Evolutionary conservation across 2,888 invertebrate genomes (phyloP), one percentile per base, ranked within the genome.

Genomic region (Tuta absoluta): DNA sequence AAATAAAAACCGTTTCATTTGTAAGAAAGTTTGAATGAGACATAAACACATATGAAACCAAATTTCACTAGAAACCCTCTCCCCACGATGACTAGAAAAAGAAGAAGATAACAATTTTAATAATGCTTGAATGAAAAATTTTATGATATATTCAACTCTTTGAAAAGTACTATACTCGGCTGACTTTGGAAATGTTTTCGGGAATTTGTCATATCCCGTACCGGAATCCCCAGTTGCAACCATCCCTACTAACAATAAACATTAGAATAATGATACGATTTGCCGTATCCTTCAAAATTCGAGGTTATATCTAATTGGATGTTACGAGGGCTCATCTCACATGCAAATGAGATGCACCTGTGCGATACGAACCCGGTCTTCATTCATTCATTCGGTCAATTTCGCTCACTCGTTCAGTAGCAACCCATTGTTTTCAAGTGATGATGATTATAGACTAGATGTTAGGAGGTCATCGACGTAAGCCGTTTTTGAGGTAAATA

Each of bases 181-280:
- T 12, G 2, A 58, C 10, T 21, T 21, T 12, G 12, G 11, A 0
- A 11, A 0, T 19, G 17, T 17, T 57, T 28, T n/a, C n/a, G 51
- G 21, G 11, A 51, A 8, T 14, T 10, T 48, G 48, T 23, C 24
- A 3, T 21, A 14, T 59, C 58, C 21, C 21, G 58, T 33, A 28
- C 23, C 23, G 5, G 19, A 41, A 11, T 41, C 21, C 7, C 14
- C 7, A 1, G n/a, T 0, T 19, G 21, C 58, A 38, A 0, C 38
- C 62, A 62, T 21, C 62, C 69, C 68, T 69, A 67, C 67, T 67
- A 41, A 56, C 66, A 71, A 73, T 65, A 69, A 74, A 76, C 79
- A 82, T 87, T 86, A 85, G 82, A 86, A 81, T 87, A 88, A 89
- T 87, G 75, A 87, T 81, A 83, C 74, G 74, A 78, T 75, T 74